Conservation (phyloP, 2,888 invertebrate genomes). For the Trichacis sp. region DNA sequence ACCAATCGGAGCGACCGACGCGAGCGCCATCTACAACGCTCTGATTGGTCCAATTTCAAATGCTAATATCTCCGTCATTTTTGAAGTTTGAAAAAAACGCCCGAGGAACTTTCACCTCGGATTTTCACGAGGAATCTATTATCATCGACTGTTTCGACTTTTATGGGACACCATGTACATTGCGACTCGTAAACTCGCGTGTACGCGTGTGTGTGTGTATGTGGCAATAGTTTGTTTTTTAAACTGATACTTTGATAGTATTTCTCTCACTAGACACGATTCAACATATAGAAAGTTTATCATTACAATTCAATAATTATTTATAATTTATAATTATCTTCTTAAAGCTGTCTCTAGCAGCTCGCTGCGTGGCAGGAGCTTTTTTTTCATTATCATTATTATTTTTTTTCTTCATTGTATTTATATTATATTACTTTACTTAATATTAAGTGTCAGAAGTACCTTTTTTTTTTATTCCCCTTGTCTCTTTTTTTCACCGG, state of each 20-base stretch:
- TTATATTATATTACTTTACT: conserved; percentile 52
- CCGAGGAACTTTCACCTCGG: too few species aligned
- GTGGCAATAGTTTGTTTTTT: conserved; percentile 58
- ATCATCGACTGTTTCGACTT: too few species aligned
- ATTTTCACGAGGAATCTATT: too few species aligned
- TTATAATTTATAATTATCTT: conserved; percentile 66
- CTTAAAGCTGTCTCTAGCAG: conserved; percentile 67
- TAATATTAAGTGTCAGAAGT: conserved; percentile 37
- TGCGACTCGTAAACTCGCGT: too few species aligned
- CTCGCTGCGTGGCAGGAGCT: conserved; percentile 66
- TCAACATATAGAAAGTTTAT: conserved; percentile 68
- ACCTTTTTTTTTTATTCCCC: conserved; percentile 26
- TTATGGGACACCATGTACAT: too few species aligned
- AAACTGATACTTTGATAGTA: conserved; percentile 60
- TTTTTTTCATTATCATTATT: conserved; percentile 39
- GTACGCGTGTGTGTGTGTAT: conserved; percentile 41
- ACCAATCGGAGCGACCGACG: too few species aligned
- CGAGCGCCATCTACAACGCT: too few species aligned
- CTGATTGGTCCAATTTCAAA: too few species aligned
- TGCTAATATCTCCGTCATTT: too few species aligned
- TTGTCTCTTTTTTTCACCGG: conserved; percentile 10
- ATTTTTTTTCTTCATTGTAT: conserved; percentile 34
- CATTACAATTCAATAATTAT: conserved; percentile 66
- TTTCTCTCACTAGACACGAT: conserved; percentile 67
- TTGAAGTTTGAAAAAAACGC: too few species aligned